Percentiles rank a stretch among this genome's conserved stretches.
Evolutionary conservation across 2,113 vertebrate genomes (phyloP).

Genomic region (Silurus asotus): DNA sequence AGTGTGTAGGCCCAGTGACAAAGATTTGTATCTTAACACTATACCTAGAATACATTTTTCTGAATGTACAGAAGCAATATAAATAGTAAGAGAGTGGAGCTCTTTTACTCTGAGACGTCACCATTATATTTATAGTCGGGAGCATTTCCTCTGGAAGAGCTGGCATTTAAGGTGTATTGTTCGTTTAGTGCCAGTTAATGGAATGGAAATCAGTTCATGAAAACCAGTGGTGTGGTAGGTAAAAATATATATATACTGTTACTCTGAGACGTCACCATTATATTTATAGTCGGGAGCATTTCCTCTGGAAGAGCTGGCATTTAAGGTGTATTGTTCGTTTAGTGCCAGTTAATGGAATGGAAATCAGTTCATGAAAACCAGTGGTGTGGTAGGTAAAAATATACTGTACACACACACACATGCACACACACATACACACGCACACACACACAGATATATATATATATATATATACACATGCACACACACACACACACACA

Average conservation of each 20-base stretch:
- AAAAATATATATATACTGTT: neutral
- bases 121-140: neutral
- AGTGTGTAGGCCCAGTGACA: neutral
- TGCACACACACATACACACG: too few relatives aligned
- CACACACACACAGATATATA: too few relatives aligned
- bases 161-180: neutral
- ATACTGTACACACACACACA: neutral
- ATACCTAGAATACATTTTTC: neutral
- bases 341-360: neutral
- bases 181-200: neutral
- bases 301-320: neutral
- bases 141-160: constrained; percentile 1
- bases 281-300: neutral
- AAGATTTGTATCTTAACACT: neutral
- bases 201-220: too few relatives aligned
- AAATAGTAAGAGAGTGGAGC: neutral
- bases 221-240: too few relatives aligned
- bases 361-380: too few relatives aligned
- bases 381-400: neutral
- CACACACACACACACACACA: too few relatives aligned
- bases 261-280: neutral
- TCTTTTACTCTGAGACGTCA: neutral
- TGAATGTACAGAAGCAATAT: neutral
- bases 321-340: neutral
- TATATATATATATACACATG: too few relatives aligned